These are phyloP conservation scores for Pseudoips prasinana DNA, from an alignment of 2,888 invertebrate species.

Conservation along the genomic window DNA sequence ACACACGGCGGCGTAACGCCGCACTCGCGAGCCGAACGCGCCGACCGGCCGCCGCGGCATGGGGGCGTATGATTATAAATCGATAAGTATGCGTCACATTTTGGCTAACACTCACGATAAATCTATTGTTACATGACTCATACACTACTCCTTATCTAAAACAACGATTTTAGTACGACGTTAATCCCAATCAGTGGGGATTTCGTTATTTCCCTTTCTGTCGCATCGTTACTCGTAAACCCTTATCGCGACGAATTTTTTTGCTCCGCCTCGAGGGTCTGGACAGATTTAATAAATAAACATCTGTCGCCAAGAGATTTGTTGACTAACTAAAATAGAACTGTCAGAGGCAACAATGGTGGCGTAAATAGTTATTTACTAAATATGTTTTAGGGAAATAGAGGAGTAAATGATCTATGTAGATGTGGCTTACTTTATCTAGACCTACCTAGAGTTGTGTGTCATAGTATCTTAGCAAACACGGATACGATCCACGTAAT, in stretches of 20 bases:
- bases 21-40: constrained; percentile 27
- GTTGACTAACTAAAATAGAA: constrained; percentile 31
- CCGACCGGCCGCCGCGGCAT: constrained; percentile 23
- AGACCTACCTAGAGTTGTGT: too few relatives aligned
- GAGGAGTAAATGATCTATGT: too few relatives aligned
- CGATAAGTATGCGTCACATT: constrained; percentile 73
- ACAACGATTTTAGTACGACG: constrained; percentile 57
- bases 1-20: constrained; percentile 36
- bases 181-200: constrained; percentile 70
- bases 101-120: constrained; percentile 50
- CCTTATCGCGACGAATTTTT: constrained; percentile 47
- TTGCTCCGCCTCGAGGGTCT: constrained; percentile 36
- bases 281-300: constrained; percentile 42
- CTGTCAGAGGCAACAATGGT: constrained; percentile 6
- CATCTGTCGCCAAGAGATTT: constrained; percentile 39
- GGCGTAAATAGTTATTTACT: constrained; percentile 1
- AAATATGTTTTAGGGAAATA: constrained; percentile 1
- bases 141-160: constrained; percentile 51
- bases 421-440: too few relatives aligned
- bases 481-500: too few relatives aligned
- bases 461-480: too few relatives aligned
- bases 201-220: constrained; percentile 53
- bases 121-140: constrained; percentile 54
- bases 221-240: constrained; percentile 21
- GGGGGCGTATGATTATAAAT: constrained; percentile 75